Evolutionary conservation across 2,888 invertebrate species (phyloP).

Genomic region (Tipula unca): DNA sequence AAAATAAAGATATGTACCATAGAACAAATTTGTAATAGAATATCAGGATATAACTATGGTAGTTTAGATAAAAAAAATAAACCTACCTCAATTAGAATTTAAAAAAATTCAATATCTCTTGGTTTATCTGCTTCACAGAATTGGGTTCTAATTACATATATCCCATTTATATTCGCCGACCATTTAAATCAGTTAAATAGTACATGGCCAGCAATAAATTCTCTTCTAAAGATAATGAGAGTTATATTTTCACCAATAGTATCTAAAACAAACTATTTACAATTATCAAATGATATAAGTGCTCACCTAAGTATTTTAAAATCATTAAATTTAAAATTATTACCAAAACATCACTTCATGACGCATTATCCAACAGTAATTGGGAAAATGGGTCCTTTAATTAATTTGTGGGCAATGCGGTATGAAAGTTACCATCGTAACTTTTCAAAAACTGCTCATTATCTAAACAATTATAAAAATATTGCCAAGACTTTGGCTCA

Average conservation of each 20-base stretch:
- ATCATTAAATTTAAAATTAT: not conserved
- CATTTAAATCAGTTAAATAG: not conserved
- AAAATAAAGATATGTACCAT: not conserved
- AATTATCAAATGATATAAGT: not conserved
- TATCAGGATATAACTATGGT: not conserved
- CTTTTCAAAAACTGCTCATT: not conserved
- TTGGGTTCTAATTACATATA: not conserved
- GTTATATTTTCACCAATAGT: no score
- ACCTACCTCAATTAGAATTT: not conserved
- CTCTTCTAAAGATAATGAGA: no score
- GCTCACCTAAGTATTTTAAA: not conserved
- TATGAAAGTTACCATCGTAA: not conserved
- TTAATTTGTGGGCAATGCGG: no score
- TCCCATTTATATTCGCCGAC: not conserved
- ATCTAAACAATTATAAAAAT: not conserved
- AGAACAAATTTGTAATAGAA: no score
- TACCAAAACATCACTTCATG: constrained; percentile 1
- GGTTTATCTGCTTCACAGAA: not conserved
- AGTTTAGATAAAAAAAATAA: no score
- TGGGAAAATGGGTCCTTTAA: not conserved
- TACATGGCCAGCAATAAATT: no score
- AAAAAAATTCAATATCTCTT: not conserved
- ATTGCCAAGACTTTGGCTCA: not conserved
- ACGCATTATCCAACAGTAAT: not conserved
- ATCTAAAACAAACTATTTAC: no score